phyloP scores from a whole-genome alignment of 2,888 invertebrate genomes.

The Thera obeliscata region DNA sequence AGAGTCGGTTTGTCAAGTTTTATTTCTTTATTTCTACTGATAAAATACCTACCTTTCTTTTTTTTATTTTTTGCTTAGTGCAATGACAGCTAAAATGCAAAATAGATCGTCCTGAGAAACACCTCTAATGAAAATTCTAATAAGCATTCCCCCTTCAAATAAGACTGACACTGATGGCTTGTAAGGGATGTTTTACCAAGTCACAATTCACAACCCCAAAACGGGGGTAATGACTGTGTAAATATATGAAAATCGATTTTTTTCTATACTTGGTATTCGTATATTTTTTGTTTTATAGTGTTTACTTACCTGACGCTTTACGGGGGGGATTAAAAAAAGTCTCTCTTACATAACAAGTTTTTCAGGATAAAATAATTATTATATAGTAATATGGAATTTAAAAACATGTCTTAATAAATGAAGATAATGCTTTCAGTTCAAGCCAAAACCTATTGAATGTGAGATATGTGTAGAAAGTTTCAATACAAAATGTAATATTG shows the following conservation, averaged over 20 bases:
- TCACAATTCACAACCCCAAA: slow-evolving; percentile 2
- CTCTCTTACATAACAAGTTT: no score
- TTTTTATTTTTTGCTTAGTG: background rate
- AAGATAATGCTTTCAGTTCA: no score
- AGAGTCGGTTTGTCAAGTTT: no score
- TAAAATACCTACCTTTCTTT: background rate
- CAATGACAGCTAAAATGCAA: background rate
- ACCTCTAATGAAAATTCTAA: slow-evolving; percentile 10
- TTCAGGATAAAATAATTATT: no score
- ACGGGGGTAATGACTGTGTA: background rate
- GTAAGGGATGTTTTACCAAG: slow-evolving; percentile 8
- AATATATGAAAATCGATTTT: background rate
- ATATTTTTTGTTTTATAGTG: background rate
- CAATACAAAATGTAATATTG: no score
- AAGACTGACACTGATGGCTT: slow-evolving; percentile 25
- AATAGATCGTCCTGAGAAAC: background rate
- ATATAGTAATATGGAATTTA: no score
- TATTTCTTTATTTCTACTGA: background rate
- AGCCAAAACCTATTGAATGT: no score
- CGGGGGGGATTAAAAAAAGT: no score
- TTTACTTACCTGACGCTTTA: no score
- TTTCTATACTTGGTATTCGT: background rate
- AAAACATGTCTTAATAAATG: no score
- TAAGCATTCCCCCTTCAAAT: slow-evolving; percentile 22
- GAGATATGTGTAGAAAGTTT: no score